phyloP scores from a whole-genome alignment of 2,113 vertebrate species.

The Azemiops feae region DNA sequence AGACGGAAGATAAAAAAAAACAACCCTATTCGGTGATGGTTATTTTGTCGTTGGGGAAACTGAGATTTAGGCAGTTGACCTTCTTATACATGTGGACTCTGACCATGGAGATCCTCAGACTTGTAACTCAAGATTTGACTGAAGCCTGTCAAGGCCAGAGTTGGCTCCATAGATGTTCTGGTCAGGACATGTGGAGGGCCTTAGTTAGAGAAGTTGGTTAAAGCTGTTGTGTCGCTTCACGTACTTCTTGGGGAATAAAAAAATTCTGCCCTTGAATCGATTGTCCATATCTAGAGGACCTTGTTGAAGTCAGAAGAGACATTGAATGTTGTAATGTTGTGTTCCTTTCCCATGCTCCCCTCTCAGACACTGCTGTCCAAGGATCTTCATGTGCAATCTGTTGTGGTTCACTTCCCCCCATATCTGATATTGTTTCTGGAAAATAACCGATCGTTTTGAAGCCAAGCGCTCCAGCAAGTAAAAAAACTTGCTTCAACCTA shows the following conservation, averaged over 20 bases:
- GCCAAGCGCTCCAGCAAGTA: not conserved
- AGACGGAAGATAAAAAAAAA: not conserved
- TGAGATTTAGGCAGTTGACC: not conserved
- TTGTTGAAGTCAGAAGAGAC: not conserved
- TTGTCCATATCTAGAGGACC: not conserved
- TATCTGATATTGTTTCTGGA: not conserved
- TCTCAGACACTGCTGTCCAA: not conserved
- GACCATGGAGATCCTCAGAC: not conserved
- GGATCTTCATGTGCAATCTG: not conserved
- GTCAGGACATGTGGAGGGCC: not conserved
- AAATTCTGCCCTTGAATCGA: not conserved
- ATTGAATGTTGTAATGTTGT: not conserved
- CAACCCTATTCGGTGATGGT: not conserved
- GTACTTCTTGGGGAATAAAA: not conserved
- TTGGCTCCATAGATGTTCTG: not conserved
- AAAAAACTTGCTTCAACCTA: not conserved
- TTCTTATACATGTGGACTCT: not conserved
- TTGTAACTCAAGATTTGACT: not conserved
- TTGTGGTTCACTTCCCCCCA: not conserved
- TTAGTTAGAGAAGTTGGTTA: not conserved
- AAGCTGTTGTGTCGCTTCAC: not conserved
- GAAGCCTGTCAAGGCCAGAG: not conserved
- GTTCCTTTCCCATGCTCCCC: not conserved
- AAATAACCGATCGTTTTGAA: not conserved
- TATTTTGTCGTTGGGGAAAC: not conserved